Base-by-base conservation (phyloP, 2,888 invertebrate species). In the Mythimna vitellina region DNA sequence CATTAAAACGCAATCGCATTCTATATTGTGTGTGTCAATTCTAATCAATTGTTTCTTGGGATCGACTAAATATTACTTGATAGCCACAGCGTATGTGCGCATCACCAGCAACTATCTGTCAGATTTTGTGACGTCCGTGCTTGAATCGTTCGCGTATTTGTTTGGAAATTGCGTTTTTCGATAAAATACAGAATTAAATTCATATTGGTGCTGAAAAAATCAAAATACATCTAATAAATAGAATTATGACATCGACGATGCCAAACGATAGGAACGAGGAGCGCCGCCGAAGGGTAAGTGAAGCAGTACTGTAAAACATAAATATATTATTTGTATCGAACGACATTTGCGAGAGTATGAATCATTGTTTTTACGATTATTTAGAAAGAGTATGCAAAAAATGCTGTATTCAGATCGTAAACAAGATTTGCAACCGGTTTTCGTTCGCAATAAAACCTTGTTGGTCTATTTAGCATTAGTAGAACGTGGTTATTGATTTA, bases 201-300 rank as follows among this genome's bases (percentile, higher is more conserved):
- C 0, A 54, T 62, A 70, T 56, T 25, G 29, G 6, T 22, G 54
- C 20, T 62, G 51, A 63, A 70, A 70, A 54, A 56, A 70, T 76
- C 57, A 76, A 68, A 68, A 75, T 76, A 68, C 12, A 75, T 76
- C 58, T 75, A 46, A 35, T 76, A 57, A 68, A 75, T 53, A 76
- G 58, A 63, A 76, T 75, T 54, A 89, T 95, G 95, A 92, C 95
- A 68, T 93, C 95, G 49, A 92, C 95, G 25, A 80, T 93, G 81
- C 93, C 96, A 49, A 91, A 90, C 56, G 96, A 95, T 80, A 93
- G 92, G 81, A 96, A 94, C 68, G 95, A 96, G 65, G 96, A 96
- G 85, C 93, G 96, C 56, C 94, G 96, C 69, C 95, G 96, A 69
- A 92, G 96, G 91, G 96, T 96, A 88, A 90, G 93, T 86, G 14